Percentiles rank a stretch among this genome's conserved stretches.
phyloP scores from a whole-genome alignment of 1,140 invertebrate species.

The Drosophila littoralis region DNA sequence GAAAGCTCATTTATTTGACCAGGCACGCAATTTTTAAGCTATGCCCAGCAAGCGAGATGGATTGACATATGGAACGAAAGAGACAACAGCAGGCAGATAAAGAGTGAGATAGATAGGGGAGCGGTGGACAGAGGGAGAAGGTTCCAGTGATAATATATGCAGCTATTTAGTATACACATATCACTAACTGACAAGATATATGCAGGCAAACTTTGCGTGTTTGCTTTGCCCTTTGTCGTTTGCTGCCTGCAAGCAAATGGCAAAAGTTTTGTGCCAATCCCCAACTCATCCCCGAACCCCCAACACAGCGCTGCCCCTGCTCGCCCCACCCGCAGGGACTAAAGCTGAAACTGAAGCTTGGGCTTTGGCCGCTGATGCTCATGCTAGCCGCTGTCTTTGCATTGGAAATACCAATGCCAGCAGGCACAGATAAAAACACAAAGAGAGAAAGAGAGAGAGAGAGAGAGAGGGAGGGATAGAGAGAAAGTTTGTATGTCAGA shows the following conservation, averaged over 20 bases:
- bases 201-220: slow-evolving; percentile 62
- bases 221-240: slow-evolving; percentile 69
- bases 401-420: slow-evolving; percentile 69
- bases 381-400: slow-evolving; percentile 17
- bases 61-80: background rate
- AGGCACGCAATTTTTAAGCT: slow-evolving; percentile 46
- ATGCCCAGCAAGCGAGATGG: background rate
- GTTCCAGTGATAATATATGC: slow-evolving; percentile 59
- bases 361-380: slow-evolving; percentile 16
- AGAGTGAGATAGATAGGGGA: background rate
- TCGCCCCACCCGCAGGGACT: background rate
- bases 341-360: slow-evolving; percentile 25
- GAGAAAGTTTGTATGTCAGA: background rate
- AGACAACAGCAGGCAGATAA: background rate
- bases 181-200: slow-evolving; percentile 60
- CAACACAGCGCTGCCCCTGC: background rate
- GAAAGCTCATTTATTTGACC: slow-evolving; percentile 74
- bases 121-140: background rate
- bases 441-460: background rate
- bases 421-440: slow-evolving; percentile 30
- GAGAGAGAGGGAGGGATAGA: background rate
- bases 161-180: slow-evolving; percentile 52
- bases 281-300: slow-evolving; percentile 1
- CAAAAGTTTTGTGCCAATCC: slow-evolving; percentile 55
- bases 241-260: slow-evolving; percentile 70